Base-by-base conservation (phyloP, 2,113 vertebrate species). In the Syrrhaptes paradoxus region DNA sequence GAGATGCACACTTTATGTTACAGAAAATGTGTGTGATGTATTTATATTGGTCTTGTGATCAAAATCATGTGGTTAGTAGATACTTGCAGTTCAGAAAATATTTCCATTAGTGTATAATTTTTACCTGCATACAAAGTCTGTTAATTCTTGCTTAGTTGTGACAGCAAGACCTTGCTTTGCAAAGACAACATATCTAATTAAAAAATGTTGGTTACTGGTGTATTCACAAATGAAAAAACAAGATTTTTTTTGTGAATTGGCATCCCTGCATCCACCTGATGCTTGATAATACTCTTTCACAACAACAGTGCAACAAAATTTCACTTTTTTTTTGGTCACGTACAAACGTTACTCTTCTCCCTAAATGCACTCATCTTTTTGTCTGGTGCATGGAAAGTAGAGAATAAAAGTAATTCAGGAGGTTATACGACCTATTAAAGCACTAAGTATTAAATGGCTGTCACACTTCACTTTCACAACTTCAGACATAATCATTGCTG, bases 401-500 rank as follows among this genome's bases (percentile, higher is more conserved):
- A 78, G 36, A 84, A 85, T 49, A 62, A 76, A 82, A 76, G 22
- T 79, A 82, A 67, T 74, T 78, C 59, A 59, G 48, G n/a, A 55
- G 17, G 46, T 71, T 93, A 18, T 52, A 92, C 67, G 67, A 80
- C 46, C 41, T 59, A 26, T 34, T 86, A 84, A 88, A 66, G 80
- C 46, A 63, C 52, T 48, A 84, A 41, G 59, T 87, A 85, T 81
- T 86, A 94, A 89, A 87, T 72, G 67, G 36, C 74, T 91, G 80
- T 95, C 95, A 91, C 79, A 80, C 81, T 87, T 90, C 76, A 82
- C 74, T 91, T 93, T 86, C 72, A 78, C 28, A 71, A 36, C 88
- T 85, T 95, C 85, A 92, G 59, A 58, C 65, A 36, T 94, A 95
- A 96, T 96, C 96, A 96, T 80, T 92, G 63, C 31, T 92, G 71